These are phyloP conservation scores for Daboia siamensis DNA, from an alignment of 2,113 vertebrate species.

Conservation along the genomic window DNA sequence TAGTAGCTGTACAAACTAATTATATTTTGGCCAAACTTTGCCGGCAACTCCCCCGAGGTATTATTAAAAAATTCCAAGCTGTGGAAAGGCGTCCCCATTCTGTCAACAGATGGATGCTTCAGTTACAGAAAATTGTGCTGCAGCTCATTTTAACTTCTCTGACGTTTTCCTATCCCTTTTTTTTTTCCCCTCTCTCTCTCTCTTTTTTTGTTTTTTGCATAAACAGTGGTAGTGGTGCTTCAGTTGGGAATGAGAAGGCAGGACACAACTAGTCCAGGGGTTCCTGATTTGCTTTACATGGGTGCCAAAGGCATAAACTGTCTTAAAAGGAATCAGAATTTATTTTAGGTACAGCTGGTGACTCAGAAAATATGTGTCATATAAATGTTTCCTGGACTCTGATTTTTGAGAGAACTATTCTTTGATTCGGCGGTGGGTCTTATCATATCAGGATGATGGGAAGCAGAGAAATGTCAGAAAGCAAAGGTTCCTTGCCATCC, in stretches of 20 bases:
- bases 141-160: constrained; percentile 46
- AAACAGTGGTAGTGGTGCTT: constrained; percentile 39
- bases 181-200: accelerated
- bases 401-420: background rate
- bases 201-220: constrained; percentile 32
- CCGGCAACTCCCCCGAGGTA: constrained; percentile 70
- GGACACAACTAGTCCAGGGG: background rate
- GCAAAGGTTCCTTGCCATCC: background rate
- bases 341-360: background rate
- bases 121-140: constrained; percentile 60
- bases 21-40: constrained; percentile 77
- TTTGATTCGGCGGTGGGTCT: background rate
- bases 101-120: constrained; percentile 73
- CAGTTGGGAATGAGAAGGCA: background rate
- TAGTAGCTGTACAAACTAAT: constrained; percentile 78
- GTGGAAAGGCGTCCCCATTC: constrained; percentile 74
- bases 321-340: background rate
- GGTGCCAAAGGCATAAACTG: constrained; percentile 31
- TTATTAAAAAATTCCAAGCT: constrained; percentile 74
- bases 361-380: background rate
- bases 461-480: background rate
- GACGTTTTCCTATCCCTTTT: constrained; percentile 30
- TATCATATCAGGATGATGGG: background rate
- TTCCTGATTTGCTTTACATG: background rate
- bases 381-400: background rate